phyloP scores from a whole-genome alignment of 2,797 vertebrate species.

The Bradypus variegatus region DNA sequence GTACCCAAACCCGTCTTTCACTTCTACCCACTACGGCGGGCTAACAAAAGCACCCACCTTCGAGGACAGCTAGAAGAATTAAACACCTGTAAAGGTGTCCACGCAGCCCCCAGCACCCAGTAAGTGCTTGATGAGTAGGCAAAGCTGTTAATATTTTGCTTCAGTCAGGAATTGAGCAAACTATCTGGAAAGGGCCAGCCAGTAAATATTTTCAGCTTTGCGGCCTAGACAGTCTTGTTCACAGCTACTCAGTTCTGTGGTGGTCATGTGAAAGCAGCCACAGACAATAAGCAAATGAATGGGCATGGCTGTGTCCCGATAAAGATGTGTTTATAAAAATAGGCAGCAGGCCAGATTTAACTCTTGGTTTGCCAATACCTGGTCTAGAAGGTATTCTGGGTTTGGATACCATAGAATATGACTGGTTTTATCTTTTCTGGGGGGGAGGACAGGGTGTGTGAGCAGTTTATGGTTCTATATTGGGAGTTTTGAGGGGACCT shows the following conservation, averaged over 20 bases:
- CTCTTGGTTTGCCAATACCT: too few relatives aligned
- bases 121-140: rapidly evolving
- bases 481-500: background rate
- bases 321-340: background rate
- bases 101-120: rapidly evolving
- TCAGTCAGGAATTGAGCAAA: too few relatives aligned
- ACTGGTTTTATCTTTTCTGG: background rate
- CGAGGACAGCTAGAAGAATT: background rate
- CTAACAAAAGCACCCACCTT: background rate
- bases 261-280: background rate
- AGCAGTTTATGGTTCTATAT: background rate
- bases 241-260: background rate
- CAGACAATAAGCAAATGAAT: background rate
- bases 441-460: background rate
- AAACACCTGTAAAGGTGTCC: rapidly evolving
- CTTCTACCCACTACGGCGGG: too few relatives aligned
- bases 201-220: background rate
- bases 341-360: background rate
- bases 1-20: too few relatives aligned
- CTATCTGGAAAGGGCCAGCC: too few relatives aligned
- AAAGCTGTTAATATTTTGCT: too few relatives aligned
- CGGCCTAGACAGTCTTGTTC: background rate
- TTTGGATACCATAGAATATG: too few relatives aligned
- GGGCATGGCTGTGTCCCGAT: too few relatives aligned
- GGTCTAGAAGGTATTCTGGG: background rate